These are phyloP conservation scores for Cairina moschata DNA, from an alignment of 2,113 vertebrate genomes.

Conservation along the genomic window DNA sequence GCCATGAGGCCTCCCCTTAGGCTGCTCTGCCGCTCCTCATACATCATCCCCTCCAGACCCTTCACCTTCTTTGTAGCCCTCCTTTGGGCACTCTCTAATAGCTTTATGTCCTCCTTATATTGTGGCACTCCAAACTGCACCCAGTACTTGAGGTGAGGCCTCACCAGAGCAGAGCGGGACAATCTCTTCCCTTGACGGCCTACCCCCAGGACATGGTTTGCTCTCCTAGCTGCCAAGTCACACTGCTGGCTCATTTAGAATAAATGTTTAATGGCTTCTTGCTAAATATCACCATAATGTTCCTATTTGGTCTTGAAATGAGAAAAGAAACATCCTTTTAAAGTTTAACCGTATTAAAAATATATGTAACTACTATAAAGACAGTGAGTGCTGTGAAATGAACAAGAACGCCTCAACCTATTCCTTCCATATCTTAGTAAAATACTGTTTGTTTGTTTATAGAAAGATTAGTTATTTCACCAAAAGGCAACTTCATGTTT, in stretches of 20 bases:
- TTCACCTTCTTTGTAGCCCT: no score
- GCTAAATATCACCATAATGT: neutral
- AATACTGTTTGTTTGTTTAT: neutral
- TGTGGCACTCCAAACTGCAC: no score
- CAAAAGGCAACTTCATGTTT: neutral
- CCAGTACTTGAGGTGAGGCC: no score
- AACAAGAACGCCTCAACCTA: neutral
- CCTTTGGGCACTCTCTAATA: no score
- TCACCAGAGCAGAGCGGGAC: no score
- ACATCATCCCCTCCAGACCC: no score
- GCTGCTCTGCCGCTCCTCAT: no score
- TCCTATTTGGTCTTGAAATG: neutral
- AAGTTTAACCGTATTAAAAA: neutral
- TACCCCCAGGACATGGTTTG: no score
- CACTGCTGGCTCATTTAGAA: neutral
- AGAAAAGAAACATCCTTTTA: neutral
- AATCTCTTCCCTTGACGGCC: no score
- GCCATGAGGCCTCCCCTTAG: no score
- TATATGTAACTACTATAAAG: neutral
- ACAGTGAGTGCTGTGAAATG: neutral
- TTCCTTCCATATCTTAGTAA: neutral
- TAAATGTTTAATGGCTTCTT: neutral
- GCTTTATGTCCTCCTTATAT: no score
- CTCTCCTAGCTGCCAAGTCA: no score
- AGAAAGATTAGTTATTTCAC: neutral